phyloP scores from a whole-genome alignment of 2,113 vertebrate genomes.

The Ceratotherium simum region DNA sequence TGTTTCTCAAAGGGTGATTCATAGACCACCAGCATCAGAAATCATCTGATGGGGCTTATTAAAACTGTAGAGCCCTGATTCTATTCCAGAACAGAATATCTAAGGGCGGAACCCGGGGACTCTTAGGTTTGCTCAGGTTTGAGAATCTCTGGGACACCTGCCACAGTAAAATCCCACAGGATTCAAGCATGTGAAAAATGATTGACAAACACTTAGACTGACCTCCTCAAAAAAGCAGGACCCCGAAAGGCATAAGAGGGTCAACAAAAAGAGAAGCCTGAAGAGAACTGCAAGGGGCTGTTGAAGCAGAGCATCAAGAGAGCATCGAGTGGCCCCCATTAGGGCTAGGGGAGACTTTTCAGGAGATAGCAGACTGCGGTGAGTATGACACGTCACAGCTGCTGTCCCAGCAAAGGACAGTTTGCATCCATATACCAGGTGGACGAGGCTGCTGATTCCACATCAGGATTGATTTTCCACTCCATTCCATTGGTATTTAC shows the following conservation, averaged over 20 bases:
- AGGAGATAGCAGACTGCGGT: not conserved
- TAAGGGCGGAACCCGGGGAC: not conserved
- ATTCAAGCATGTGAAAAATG: not conserved
- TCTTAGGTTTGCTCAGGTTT: not conserved
- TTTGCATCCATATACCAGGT: not conserved
- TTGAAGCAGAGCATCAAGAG: not conserved
- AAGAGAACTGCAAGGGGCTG: not conserved
- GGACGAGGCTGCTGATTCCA: not conserved
- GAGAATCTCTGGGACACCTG: not conserved
- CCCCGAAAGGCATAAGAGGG: not conserved
- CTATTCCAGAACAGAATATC: not conserved
- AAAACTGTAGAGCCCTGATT: not conserved
- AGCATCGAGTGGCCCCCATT: too few relatives aligned
- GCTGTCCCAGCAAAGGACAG: not conserved
- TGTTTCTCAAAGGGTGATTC: constrained; percentile 15
- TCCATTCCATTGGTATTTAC: not conserved
- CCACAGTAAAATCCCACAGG: not conserved
- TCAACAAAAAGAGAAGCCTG: not conserved
- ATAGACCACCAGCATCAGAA: not conserved
- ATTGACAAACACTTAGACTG: not conserved
- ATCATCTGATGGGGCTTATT: not conserved
- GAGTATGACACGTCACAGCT: not conserved
- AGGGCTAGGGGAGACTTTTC: not conserved
- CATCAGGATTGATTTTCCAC: not conserved
- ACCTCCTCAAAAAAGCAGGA: not conserved